Conservation (phyloP, 2,888 invertebrate species). For the Dynastes hyllus region DNA sequence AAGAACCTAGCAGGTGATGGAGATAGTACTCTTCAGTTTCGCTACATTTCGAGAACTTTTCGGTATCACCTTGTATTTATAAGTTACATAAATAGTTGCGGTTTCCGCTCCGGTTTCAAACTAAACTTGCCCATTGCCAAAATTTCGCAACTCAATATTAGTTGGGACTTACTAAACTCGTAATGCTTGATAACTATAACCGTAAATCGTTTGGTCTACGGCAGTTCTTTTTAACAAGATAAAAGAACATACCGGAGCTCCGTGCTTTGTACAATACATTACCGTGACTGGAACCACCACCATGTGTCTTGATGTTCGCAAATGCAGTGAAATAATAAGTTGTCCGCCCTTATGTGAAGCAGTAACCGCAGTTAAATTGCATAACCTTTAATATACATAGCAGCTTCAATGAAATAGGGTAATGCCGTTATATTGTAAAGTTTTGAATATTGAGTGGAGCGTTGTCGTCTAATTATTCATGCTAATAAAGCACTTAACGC, state of each 20-base stretch:
- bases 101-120: too few relatives aligned
- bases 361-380: neutral
- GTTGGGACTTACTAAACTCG: too few relatives aligned
- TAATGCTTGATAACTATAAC: too few relatives aligned
- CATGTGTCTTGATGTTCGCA: constrained; percentile 7
- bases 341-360: neutral
- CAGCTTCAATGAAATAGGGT: neutral
- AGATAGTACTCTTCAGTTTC: too few relatives aligned
- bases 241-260: neutral
- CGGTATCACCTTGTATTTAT: too few relatives aligned
- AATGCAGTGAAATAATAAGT: constrained; percentile 5
- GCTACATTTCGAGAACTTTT: too few relatives aligned
- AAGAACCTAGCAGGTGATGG: too few relatives aligned
- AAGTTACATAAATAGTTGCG: too few relatives aligned
- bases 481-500: neutral
- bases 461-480: neutral
- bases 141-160: too few relatives aligned
- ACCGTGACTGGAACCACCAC: neutral
- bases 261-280: neutral
- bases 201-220: too few relatives aligned
- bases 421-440: neutral
- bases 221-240: too few relatives aligned
- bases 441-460: neutral
- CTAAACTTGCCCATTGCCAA: too few relatives aligned
- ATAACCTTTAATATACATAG: neutral